Base-by-base conservation (phyloP, 2,113 vertebrate genomes). In the Eulemur macaco region DNA sequence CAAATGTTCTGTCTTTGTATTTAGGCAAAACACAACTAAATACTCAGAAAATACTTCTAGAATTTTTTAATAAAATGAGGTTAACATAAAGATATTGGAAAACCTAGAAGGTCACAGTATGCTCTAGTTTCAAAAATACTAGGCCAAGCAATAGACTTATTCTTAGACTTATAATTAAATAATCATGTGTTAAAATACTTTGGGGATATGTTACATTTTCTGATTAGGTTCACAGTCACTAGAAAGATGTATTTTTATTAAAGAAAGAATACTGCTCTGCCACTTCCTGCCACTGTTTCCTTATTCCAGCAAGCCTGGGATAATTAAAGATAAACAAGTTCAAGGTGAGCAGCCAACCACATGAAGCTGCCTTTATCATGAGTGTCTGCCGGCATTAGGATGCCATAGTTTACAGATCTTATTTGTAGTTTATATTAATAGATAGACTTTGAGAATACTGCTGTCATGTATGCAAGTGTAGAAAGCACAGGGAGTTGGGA, bases 111-210 rank as follows among this genome's bases (percentile, higher is more conserved):
- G 58, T 89, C 69, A 86, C 29, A 89, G 6, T n/a, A 86, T 98
- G 96, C 17, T 94, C 96, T 17, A 96, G 20, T 97, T 98, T 93
- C 87, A 93, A 60, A 96, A 93, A 89, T 91, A 93, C 11, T 86
- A 71, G 86, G 71, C 18, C 42, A 82, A 85, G 37, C 45, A 37
- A 71, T 39, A 95, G 37, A 68, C 10, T 94, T 96, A 95, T 95
- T 97, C 80, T 97, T 95, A 95, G 91, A 91, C 20, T 76, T 81
- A 76, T 52, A 96, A 96, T 97, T 96, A 97, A 95, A 93, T 83
- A 69, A 68, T 63, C 78, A 56, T 15, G 68, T 50, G 7, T 56
- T 56, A 56, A 56, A 56, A 56, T 56, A 95, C 92, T 96, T 93
- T 86, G 42, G 96, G 95, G 74, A 97, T 96, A 89, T 91, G 71